Percentiles rank a stretch among this genome's conserved stretches.
phyloP scores from a whole-genome alignment of 2,113 vertebrate species.

The Echinops telfairi region DNA sequence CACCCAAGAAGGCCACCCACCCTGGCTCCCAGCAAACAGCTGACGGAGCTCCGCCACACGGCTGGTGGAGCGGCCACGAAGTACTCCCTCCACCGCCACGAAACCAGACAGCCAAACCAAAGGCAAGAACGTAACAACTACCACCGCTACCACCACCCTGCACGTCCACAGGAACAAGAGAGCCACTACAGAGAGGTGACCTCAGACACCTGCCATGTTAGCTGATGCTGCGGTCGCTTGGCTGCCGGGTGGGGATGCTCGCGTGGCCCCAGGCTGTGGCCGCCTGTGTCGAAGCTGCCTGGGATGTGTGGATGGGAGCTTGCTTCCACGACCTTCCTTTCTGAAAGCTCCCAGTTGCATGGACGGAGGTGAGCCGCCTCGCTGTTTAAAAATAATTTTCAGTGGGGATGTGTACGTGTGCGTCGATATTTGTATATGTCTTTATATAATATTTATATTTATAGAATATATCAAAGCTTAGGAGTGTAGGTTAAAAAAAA shows the following conservation, averaged over 20 bases:
- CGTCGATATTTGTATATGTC: conserved; percentile 85
- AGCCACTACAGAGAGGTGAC: conserved; percentile 73
- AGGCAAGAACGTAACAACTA: conserved; percentile 74
- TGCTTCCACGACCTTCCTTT: conserved; percentile 80
- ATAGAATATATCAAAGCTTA: conserved; percentile 92
- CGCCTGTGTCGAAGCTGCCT: conserved; percentile 87
- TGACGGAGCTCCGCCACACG: neutral
- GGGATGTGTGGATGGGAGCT: conserved; percentile 84
- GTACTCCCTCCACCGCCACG: neutral
- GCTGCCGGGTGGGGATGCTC: conserved; percentile 73
- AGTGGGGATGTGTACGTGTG: conserved; percentile 87
- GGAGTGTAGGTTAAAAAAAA: conserved; percentile 88
- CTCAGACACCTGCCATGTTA: conserved; percentile 86
- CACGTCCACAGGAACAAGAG: conserved; percentile 69
- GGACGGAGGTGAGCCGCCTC: conserved; percentile 83
- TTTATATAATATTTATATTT: conserved; percentile 86
- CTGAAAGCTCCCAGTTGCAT: conserved; percentile 88
- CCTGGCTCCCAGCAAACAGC: conserved; percentile 49
- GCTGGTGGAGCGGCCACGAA: neutral
- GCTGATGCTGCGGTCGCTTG: conserved; percentile 82
- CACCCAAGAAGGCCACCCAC: neutral
- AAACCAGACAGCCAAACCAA: conserved; percentile 73
- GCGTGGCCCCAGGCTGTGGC: conserved; percentile 84
- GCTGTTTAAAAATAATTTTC: conserved; percentile 86
- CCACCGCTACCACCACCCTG: neutral